Evolutionary conservation across 2,113 vertebrate genomes (phyloP), one percentile per base, ranked within the genome.

Genomic region (Sciurus niger): DNA sequence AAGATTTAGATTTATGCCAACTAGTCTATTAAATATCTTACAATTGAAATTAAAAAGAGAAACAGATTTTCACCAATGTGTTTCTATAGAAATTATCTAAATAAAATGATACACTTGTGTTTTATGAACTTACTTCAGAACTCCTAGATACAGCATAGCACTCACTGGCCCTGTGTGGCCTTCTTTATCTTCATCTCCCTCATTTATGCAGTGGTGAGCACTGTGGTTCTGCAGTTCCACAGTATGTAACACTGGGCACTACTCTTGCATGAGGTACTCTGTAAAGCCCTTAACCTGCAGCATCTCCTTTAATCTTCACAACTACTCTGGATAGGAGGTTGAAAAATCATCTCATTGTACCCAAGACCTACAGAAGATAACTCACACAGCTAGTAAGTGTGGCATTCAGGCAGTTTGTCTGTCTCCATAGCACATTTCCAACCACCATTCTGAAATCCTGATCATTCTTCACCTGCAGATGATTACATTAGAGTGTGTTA

Each of bases 71-170:
- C 87, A 60, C 60, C 48, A 84, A 67, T 48, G 10, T 65, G 40
- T 74, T 91, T 92, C 43, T 74, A 79, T 48, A 93, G 58, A 92
- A 85, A 37, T 32, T 20, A 8, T 82, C 43, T 85, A 92, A 80
- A 63, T n/a, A 51, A 88, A 95, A n/a, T 65, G 25, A 87, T 51
- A 30, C 2, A 48, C 14, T 32, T 43, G 48, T 18, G 37, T 65
- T 89, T 68, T 43, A n/a, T 55, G 63, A 76, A 30, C 6, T 68
- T 93, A 48, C 37, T 93, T 87, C 7, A 48, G 84, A 89, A 76
- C 1, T 22, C 20, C n/a, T 76, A 63, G 24, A 51, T 10, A 73
- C 1, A 87, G 32, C 8, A 25, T 12, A 20, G 48, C n/a, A 60
- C 18, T 30, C 6, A 14, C 10, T 53, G 24, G 84, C 40, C 25